phyloP scores from a whole-genome alignment of 2,888 invertebrate species.

The Romanomermis culicivorax region DNA sequence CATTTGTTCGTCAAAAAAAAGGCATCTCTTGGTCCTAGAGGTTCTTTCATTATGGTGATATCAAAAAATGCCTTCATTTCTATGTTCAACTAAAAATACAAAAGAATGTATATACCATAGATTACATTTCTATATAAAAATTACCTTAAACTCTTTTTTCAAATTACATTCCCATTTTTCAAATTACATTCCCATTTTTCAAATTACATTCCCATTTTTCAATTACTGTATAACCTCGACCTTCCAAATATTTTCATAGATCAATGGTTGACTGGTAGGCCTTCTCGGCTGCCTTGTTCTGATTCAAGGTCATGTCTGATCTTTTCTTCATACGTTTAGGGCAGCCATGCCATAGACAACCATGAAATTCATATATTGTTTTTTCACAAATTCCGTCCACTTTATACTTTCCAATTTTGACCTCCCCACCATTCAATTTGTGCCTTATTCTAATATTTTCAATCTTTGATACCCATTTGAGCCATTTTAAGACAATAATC shows the following conservation, averaged over 20 bases:
- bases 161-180: too few species aligned
- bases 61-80: neutral
- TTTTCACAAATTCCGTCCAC: conserved; percentile 13
- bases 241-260: neutral
- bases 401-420: too few species aligned
- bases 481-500: conserved; percentile 12
- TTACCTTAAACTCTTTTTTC: neutral
- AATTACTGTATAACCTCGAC: conserved; percentile 12
- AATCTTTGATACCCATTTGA: conserved; percentile 11
- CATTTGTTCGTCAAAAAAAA: conserved; percentile 19
- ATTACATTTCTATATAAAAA: neutral
- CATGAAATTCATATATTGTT: conserved; percentile 14
- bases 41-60: neutral
- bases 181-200: too few species aligned
- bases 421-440: conserved; percentile 11
- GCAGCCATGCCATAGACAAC: conserved; percentile 11
- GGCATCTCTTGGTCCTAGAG: conserved; percentile 5
- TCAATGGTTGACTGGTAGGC: neutral
- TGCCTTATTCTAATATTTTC: conserved; percentile 9
- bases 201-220: conserved; percentile 19
- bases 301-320: neutral
- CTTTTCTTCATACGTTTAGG: neutral
- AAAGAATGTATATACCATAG: conserved; percentile 9
- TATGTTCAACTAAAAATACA: conserved; percentile 7
- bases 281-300: neutral